A percentile compares a stretch with the other conserved stretches of the same genome.
These are phyloP conservation scores for Agrotis clavis DNA, from an alignment of 2,888 invertebrate species.

Conservation along the genomic window DNA sequence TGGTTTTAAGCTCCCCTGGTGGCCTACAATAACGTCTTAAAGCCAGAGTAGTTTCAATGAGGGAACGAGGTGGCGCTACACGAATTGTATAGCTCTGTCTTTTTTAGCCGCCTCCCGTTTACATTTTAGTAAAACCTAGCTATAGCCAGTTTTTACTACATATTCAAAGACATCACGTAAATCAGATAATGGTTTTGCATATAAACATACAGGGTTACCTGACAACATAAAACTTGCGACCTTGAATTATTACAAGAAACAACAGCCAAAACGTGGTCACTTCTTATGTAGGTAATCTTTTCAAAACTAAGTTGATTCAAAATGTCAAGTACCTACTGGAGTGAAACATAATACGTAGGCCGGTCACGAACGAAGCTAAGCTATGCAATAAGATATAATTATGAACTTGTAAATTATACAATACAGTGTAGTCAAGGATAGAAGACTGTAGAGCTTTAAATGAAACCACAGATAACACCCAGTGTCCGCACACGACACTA, in stretches of 20 bases:
- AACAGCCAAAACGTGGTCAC: background rate
- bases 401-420: background rate
- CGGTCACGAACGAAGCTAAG: conserved; percentile 5
- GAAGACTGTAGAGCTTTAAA: background rate
- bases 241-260: background rate
- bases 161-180: background rate
- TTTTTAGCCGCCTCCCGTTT: too few relatives aligned
- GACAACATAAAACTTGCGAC: background rate
- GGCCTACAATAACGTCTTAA: too few relatives aligned
- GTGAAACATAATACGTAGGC: background rate
- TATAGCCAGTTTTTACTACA: too few relatives aligned
- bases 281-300: background rate
- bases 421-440: background rate
- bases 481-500: background rate
- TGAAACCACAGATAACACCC: background rate
- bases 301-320: conserved; percentile 16
- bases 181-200: background rate
- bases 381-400: too few relatives aligned
- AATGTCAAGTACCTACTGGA: conserved; percentile 25
- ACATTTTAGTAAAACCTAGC: background rate
- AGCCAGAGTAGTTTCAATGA: too few relatives aligned
- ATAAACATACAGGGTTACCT: background rate
- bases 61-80: too few relatives aligned
- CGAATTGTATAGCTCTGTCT: too few relatives aligned
- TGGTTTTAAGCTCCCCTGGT: too few relatives aligned